Percentiles rank a stretch among this genome's conserved stretches.
Evolutionary conservation across 2,888 invertebrate genomes (phyloP).

Genomic region (Chrysotoxum bicinctum): DNA sequence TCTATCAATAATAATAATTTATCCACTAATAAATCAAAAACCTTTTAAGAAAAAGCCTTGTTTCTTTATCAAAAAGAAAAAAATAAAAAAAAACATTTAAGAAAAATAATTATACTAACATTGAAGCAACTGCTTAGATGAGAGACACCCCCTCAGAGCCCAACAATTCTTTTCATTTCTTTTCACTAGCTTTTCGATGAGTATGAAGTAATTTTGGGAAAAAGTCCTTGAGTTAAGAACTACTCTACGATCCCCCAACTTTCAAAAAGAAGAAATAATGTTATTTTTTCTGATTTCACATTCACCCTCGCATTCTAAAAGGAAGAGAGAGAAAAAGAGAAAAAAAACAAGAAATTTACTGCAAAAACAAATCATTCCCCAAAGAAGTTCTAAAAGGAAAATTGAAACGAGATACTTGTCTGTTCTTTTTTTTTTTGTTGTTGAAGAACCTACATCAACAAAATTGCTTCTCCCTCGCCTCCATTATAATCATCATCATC

Average conservation of each 20-base stretch:
- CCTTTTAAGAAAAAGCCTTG: too few relatives aligned
- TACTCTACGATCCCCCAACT: background rate
- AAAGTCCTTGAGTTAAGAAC: background rate
- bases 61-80: too few relatives aligned
- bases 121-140: too few relatives aligned
- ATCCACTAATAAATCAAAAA: too few relatives aligned
- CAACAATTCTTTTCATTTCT: background rate
- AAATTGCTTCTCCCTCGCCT: conserved; percentile 27
- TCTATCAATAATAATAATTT: too few relatives aligned
- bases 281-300: background rate
- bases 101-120: too few relatives aligned
- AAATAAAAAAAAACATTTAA: too few relatives aligned
- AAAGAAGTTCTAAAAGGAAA: background rate
- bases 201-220: background rate
- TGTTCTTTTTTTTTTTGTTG: background rate
- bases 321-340: background rate
- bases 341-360: background rate
- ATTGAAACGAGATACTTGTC: conserved; percentile 39
- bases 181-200: background rate
- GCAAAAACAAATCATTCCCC: background rate
- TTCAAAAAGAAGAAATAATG: background rate
- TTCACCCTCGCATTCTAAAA: background rate
- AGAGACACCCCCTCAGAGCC: too few relatives aligned
- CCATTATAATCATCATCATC: background rate
- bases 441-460: conserved; percentile 54